Conservation (phyloP, 2,113 vertebrate species). For the Erinaceus europaeus region DNA sequence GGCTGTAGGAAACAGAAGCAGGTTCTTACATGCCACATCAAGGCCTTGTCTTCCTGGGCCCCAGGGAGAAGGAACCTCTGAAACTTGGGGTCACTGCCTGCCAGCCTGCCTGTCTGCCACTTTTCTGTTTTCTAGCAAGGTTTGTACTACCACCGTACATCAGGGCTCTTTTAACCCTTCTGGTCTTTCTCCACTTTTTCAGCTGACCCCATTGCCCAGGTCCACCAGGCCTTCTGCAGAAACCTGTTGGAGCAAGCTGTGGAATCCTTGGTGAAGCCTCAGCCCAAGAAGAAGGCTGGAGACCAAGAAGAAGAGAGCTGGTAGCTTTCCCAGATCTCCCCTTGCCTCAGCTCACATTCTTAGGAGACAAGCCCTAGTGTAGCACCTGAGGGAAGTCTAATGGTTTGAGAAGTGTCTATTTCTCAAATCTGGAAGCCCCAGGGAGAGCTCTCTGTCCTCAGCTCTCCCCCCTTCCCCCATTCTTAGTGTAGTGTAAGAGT, state of each 20-base stretch:
- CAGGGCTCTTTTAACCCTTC: background rate
- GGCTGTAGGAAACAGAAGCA: background rate
- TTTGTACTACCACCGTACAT: background rate
- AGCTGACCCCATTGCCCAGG: constrained; percentile 95
- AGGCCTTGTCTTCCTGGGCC: background rate
- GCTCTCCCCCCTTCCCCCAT: no score
- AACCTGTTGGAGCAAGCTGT: constrained; percentile 93
- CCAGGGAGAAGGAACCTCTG: background rate
- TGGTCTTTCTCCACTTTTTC: constrained; percentile 19
- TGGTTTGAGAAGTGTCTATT: no score
- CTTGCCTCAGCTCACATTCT: no score
- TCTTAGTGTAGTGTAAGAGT: no score
- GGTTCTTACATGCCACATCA: background rate
- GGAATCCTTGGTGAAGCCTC: constrained; percentile 93
- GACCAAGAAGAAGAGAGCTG: constrained; percentile 82
- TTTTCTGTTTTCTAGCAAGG: background rate
- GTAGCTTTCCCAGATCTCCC: constrained; percentile 58
- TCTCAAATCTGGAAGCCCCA: background rate
- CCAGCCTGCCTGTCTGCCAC: background rate
- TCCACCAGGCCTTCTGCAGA: constrained; percentile 95
- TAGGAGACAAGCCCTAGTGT: no score
- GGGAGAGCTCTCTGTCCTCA: background rate
- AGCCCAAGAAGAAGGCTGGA: constrained; percentile 75
- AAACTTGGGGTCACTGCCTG: background rate
- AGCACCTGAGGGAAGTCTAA: no score